These are phyloP conservation scores for Trichosurus vulpecula DNA, from an alignment of 2,797 vertebrate species.

Conservation along the genomic window DNA sequence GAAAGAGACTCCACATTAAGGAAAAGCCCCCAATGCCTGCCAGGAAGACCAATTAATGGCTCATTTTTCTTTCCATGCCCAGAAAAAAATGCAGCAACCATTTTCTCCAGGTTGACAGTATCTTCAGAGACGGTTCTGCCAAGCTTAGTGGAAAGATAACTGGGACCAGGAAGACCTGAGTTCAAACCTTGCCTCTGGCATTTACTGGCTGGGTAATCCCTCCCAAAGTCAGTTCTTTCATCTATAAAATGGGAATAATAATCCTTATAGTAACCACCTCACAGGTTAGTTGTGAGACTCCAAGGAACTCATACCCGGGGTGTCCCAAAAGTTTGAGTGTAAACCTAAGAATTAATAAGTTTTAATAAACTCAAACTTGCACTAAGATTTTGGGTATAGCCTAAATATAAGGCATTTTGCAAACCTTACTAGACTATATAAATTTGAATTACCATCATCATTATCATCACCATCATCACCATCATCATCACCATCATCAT, in stretches of 20 bases:
- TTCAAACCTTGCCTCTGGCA: background rate
- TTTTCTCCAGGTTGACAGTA: background rate
- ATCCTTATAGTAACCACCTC: background rate
- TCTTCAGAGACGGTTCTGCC: background rate
- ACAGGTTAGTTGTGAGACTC: background rate
- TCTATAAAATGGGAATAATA: background rate
- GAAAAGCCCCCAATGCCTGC: background rate
- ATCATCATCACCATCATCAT: too few species aligned
- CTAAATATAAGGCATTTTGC: background rate
- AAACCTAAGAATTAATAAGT: background rate
- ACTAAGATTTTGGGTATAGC: background rate
- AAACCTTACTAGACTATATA: background rate
- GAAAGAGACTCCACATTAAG: background rate
- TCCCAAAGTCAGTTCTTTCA: background rate
- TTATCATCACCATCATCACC: too few species aligned
- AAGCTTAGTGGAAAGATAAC: background rate
- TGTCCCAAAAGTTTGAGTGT: background rate
- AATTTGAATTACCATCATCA: background rate
- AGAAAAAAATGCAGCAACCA: background rate
- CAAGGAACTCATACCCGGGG: background rate
- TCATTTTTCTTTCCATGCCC: background rate
- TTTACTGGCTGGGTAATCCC: too few species aligned
- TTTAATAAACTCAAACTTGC: background rate
- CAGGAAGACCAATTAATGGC: background rate
- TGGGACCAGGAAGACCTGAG: accelerated